Evolutionary conservation across 2,113 vertebrate species (phyloP).

Genomic region (Hyaena hyaena): DNA sequence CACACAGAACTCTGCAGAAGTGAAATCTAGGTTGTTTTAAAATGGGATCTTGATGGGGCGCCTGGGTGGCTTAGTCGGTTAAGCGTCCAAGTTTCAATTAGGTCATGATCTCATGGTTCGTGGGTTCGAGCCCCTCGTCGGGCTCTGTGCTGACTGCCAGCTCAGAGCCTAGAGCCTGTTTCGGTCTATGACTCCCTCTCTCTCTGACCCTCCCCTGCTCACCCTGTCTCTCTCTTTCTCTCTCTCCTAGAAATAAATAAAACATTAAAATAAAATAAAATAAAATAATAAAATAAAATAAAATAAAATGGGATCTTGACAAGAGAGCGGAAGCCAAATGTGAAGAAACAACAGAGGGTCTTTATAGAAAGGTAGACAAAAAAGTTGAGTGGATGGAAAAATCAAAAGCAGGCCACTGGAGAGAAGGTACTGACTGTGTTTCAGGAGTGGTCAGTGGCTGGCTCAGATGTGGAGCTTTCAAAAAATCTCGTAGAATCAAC

Average conservation of each 20-base stretch:
- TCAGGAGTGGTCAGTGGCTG: neutral
- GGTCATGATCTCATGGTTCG: no score
- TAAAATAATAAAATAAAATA: no score
- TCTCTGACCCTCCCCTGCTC: no score
- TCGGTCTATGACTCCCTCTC: no score
- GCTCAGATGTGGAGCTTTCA: neutral
- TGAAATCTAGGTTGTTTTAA: neutral
- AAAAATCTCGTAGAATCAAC: neutral
- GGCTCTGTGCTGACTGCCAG: no score
- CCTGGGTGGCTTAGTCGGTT: no score
- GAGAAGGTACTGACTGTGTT: neutral
- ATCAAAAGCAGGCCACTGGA: neutral
- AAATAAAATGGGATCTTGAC: neutral
- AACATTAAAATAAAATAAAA: no score
- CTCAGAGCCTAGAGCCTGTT: no score
- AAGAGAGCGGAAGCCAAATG: neutral
- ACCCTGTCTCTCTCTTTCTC: no score
- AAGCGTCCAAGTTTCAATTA: no score
- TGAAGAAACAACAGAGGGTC: neutral
- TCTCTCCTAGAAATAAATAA: no score
- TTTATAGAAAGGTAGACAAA: neutral
- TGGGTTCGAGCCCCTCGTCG: no score
- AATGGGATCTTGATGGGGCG: neutral
- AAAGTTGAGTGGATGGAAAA: neutral
- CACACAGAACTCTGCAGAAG: neutral